Base-by-base conservation (phyloP, 2,113 vertebrate species). In the Acanthisitta chloris region DNA sequence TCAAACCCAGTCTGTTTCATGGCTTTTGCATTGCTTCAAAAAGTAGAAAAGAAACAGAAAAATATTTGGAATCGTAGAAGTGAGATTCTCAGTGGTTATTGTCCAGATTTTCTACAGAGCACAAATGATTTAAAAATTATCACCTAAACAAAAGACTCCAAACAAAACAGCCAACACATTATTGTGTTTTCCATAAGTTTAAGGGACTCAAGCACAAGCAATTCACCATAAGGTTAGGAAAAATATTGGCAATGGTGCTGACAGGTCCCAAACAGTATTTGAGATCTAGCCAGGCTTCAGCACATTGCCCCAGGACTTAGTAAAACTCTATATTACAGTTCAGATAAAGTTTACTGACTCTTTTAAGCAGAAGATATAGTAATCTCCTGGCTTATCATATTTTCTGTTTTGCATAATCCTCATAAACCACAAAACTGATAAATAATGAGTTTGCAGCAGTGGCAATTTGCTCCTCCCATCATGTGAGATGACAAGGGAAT, bases 401-500 rank as follows among this genome's bases (percentile, higher is more conserved):
- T 77, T 73, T 71, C 4, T 65, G 4, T 57, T 64, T 90, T 40
- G 8, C 31, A 28, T 71, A 36, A 43, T 80, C 33, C 9, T 31
- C 43, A 28, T 42, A 82, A 45, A 57, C 16, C 5, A 4, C 52
- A 43, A 76, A 36, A 55, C 24, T 40, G 8, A 38, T 34, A 61
- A 69, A 46, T 17, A 88, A 34, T 18, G 8, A 64, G 4, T 4
- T 77, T 62, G 58, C 23, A 34, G 8, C 17, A 58, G 23, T 1
- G 4, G 16, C 12, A 79, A 46, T 12, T 74, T 64, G 13, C 40
- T 83, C 34, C 58, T 19, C 38, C 33, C 8, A 13, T 43, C 9
- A 15, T 0, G 0, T 20, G 5, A 29, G 19, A 52, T 48, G 17
- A 81, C 16, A 14, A 74, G 6, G 14, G 12, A 78, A 71, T 12